A percentile compares a stretch with the other conserved stretches of the same genome.
phyloP scores from a whole-genome alignment of 2,888 invertebrate genomes.

The Bombylius discolor region DNA sequence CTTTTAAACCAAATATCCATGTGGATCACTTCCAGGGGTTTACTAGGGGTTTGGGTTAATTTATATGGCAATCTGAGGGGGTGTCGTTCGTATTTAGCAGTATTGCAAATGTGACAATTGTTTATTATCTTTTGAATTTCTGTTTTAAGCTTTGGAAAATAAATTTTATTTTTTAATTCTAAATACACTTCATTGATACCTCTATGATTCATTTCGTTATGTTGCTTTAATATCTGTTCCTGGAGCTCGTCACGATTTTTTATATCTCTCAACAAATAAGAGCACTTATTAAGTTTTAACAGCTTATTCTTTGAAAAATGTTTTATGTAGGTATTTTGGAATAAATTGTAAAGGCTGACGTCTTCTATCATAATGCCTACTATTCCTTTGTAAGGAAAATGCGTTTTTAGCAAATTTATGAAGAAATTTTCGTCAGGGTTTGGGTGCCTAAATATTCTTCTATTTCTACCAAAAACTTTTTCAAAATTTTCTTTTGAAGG shows the following conservation, averaged over 20 bases:
- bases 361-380: too few relatives aligned
- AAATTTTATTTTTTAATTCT: constrained; percentile 2
- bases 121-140: constrained; percentile 6
- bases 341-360: too few relatives aligned
- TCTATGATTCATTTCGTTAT: constrained; percentile 4
- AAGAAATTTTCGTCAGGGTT: too few relatives aligned
- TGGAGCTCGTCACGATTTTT: background rate
- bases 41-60: constrained; percentile 2
- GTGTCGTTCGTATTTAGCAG: constrained; percentile 6
- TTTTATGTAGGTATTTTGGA: background rate
- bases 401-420: too few relatives aligned
- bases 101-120: constrained; percentile 7
- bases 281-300: background rate
- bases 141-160: constrained; percentile 1
- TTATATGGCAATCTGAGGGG: constrained; percentile 1
- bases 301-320: background rate
- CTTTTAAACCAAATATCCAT: constrained; percentile 6
- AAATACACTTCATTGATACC: constrained; percentile 4
- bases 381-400: too few relatives aligned
- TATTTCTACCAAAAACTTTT: too few relatives aligned
- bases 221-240: background rate
- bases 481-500: too few relatives aligned
- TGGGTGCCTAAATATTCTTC: too few relatives aligned
- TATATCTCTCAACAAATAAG: background rate
- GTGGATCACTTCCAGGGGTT: constrained; percentile 1